Conservation (phyloP, 2,113 vertebrate species). For the Gracilinanus agilis region DNA sequence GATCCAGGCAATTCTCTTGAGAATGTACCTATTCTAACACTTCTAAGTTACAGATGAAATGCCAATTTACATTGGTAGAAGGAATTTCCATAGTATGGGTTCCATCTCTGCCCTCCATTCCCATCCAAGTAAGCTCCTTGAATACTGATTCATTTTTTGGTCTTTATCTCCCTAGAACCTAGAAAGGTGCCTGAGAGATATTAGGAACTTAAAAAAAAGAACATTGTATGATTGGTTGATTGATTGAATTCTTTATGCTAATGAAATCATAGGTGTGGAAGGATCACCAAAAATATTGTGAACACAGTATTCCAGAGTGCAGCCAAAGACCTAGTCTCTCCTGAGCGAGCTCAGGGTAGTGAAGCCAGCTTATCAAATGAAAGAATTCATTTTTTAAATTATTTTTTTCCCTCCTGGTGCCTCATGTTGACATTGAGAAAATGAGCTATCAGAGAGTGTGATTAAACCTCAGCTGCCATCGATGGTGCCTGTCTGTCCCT, state of each 20-base stretch:
- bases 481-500: conserved; percentile 84
- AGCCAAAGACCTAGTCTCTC: neutral
- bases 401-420: conserved; percentile 84
- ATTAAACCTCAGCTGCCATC: conserved; percentile 92
- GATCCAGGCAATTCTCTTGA: neutral
- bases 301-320: conserved; percentile 46
- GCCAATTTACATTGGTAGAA: neutral
- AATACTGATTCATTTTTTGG: neutral
- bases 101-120: neutral
- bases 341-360: conserved; percentile 82
- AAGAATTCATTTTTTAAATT: conserved; percentile 90
- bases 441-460: conserved; percentile 92
- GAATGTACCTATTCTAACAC: neutral
- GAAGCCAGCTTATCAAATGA: conserved; percentile 94
- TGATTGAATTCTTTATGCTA: neutral
- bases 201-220: neutral
- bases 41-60: neutral
- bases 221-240: neutral
- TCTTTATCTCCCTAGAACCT: neutral
- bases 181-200: neutral
- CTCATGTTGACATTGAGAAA: conserved; percentile 95
- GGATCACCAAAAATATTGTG: conserved; percentile 86
- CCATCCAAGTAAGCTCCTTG: neutral
- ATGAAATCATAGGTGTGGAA: neutral
- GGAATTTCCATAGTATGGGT: neutral